phyloP scores from a whole-genome alignment of 2,113 vertebrate genomes.

The Pagrus major region DNA sequence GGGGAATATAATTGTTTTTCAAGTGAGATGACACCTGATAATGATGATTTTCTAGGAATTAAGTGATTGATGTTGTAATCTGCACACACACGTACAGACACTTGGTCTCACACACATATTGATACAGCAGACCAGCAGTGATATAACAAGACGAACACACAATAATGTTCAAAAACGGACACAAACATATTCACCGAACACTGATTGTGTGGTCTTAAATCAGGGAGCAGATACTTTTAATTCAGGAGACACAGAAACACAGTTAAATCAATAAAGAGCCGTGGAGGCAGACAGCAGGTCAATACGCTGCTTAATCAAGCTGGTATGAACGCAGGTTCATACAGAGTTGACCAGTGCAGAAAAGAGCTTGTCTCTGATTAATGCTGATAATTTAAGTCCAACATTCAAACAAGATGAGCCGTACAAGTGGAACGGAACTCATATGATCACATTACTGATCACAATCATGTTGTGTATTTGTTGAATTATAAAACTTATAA shows the following conservation, averaged over 20 bases:
- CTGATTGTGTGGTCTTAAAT: neutral
- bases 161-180: neutral
- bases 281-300: constrained; percentile 35
- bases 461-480: neutral
- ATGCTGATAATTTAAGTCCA: constrained; percentile 1
- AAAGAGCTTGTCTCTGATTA: constrained; percentile 16
- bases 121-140: no score
- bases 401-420: neutral
- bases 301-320: constrained; percentile 26
- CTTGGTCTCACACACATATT: no score
- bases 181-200: neutral
- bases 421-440: neutral
- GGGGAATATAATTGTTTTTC: neutral
- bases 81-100: neutral
- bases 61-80: neutral
- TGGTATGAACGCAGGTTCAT: constrained; percentile 27
- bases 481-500: neutral
- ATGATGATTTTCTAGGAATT: constrained; percentile 40
- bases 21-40: neutral
- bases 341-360: constrained; percentile 30
- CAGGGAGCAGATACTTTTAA: constrained; percentile 1
- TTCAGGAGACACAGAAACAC: constrained; percentile 1
- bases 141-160: neutral
- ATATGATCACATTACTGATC: neutral
- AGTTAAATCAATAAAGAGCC: constrained; percentile 45